Evolutionary conservation across 2,797 vertebrate species (phyloP).

Genomic region (Tympanoctomys barrerae): DNA sequence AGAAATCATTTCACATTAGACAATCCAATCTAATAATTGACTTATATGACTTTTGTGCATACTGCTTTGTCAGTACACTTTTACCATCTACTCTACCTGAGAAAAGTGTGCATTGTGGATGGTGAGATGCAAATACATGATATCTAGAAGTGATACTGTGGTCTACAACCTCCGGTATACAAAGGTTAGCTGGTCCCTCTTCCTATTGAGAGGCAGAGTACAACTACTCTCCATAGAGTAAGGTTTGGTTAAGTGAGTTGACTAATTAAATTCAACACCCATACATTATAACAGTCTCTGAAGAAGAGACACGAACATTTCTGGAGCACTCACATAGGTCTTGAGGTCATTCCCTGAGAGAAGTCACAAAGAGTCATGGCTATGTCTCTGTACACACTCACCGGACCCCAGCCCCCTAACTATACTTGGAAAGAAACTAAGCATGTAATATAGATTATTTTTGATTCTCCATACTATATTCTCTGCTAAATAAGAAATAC

Average conservation of each 20-base stretch:
- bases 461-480: not conserved
- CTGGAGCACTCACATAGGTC: not conserved
- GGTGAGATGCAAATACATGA: not conserved
- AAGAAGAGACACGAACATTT: not conserved
- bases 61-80: not conserved
- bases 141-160: not conserved
- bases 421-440: not conserved
- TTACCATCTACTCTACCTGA: not conserved
- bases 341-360: not conserved
- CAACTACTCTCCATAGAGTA: not conserved
- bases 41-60: not conserved
- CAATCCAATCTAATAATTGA: conserved; percentile 37
- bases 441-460: not conserved
- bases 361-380: not conserved
- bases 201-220: not conserved
- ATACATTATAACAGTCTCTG: not conserved
- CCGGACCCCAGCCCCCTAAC: not conserved
- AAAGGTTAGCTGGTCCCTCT: not conserved
- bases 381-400: not conserved
- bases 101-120: not conserved
- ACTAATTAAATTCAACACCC: not conserved
- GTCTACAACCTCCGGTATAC: not conserved
- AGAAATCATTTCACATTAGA: conserved; percentile 14
- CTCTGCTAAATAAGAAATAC: not conserved
- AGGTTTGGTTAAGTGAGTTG: not conserved